These are phyloP conservation scores for Dryocosmus kuriphilus DNA, from an alignment of 2,888 invertebrate genomes.

Conservation along the genomic window DNA sequence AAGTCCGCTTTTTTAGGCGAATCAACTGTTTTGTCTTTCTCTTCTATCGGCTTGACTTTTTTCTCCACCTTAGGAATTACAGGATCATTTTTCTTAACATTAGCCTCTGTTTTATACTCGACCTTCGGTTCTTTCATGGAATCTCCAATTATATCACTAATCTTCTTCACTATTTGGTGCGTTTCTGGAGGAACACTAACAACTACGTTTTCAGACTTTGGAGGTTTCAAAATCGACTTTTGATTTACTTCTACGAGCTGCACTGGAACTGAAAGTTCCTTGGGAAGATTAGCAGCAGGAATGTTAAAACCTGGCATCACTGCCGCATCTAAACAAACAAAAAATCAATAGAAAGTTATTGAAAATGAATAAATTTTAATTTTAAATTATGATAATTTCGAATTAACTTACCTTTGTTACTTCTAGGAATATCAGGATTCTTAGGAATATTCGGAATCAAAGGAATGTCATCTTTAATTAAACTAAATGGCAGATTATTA, in stretches of 20 bases:
- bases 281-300: conserved; percentile 48
- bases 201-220: conserved; percentile 58
- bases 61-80: conserved; percentile 65
- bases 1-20: conserved; percentile 70
- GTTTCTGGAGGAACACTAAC: conserved; percentile 65
- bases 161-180: conserved; percentile 82
- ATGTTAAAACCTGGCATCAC: conserved; percentile 51
- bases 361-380: background rate
- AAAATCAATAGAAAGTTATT: conserved; percentile 9
- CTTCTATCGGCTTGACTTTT: conserved; percentile 51
- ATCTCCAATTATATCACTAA: conserved; percentile 81
- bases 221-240: conserved; percentile 35
- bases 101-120: conserved; percentile 40
- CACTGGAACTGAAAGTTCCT: conserved; percentile 3
- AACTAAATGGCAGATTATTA: conserved; percentile 66
- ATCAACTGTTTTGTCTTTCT: conserved; percentile 72
- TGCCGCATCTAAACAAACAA: conserved; percentile 56
- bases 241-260: background rate
- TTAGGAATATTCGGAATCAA: conserved; percentile 51
- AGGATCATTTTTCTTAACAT: conserved; percentile 68
- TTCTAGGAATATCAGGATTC: conserved; percentile 43
- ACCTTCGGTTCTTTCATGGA: conserved; percentile 52
- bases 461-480: conserved; percentile 65
- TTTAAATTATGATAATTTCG: background rate
- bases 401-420: conserved; percentile 41